Conservation (phyloP, 2,113 vertebrate species). For the Sinocyclocheilus anshuiensis region DNA sequence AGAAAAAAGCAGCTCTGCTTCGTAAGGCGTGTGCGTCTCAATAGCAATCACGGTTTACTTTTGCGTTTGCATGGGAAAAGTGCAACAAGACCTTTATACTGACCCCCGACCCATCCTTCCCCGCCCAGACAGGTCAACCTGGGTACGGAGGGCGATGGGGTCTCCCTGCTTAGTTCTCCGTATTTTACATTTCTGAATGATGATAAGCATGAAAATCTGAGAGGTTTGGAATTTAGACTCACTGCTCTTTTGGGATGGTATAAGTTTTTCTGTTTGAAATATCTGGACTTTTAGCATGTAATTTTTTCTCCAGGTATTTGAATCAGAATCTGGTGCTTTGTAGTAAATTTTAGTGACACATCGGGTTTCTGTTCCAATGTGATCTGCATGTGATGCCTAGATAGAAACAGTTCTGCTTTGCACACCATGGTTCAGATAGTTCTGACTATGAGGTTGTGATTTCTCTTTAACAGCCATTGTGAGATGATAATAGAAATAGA, state of each 20-base stretch:
- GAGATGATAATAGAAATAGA: not conserved
- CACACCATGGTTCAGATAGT: slow-evolving; percentile 8
- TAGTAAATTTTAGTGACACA: not conserved
- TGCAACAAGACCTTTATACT: slow-evolving; percentile 57
- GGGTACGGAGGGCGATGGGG: slow-evolving; percentile 6
- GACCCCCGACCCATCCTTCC: slow-evolving; percentile 32
- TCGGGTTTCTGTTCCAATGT: not conserved
- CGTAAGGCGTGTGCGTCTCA: slow-evolving; percentile 81
- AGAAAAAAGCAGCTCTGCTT: slow-evolving; percentile 79
- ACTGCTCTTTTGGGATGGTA: not conserved
- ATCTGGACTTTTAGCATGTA: slow-evolving; percentile 53
- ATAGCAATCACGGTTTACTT: slow-evolving; percentile 64
- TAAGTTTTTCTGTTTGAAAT: slow-evolving; percentile 41
- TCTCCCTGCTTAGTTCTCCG: not conserved
- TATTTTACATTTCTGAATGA: slow-evolving; percentile 10
- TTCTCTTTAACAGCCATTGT: not conserved
- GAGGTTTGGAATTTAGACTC: slow-evolving; percentile 6
- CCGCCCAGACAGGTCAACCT: not conserved
- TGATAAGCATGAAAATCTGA: slow-evolving; percentile 28
- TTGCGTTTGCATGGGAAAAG: slow-evolving; percentile 37
- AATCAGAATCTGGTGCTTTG: slow-evolving; percentile 23
- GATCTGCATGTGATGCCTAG: slow-evolving; percentile 28
- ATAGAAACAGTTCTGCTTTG: slow-evolving; percentile 27
- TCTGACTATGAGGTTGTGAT: slow-evolving; percentile 17
- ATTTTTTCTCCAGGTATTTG: slow-evolving; percentile 51